A percentile compares a stretch with the other conserved stretches of the same genome.
phyloP scores from a whole-genome alignment of 1,140 invertebrate genomes.

The Capitella teleta region DNA sequence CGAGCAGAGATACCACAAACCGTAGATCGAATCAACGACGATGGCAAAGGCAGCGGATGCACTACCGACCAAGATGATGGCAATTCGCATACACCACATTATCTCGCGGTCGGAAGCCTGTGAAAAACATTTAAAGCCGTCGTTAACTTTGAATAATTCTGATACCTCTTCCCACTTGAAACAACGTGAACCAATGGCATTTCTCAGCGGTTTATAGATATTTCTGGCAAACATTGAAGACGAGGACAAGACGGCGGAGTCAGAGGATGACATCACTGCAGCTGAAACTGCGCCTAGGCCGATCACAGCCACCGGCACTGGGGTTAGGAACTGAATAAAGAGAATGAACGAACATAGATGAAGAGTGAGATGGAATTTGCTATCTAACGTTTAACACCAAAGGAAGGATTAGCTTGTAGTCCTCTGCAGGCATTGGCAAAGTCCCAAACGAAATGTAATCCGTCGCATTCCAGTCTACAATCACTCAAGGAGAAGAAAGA shows the following conservation, averaged over 20 bases:
- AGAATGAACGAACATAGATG: too few species aligned
- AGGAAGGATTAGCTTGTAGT: conserved; percentile 82
- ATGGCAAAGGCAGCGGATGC: conserved; percentile 89
- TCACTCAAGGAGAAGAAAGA: too few species aligned
- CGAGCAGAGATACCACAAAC: conserved; percentile 86
- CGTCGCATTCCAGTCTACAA: conserved; percentile 88
- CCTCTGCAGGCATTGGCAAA: conserved; percentile 10
- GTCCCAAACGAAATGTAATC: conserved; percentile 21
- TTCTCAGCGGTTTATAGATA: conserved; percentile 4
- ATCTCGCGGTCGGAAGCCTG: conserved; percentile 59
- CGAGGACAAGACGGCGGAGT: not conserved
- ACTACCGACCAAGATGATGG: conserved; percentile 83
- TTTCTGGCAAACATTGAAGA: conserved; percentile 5
- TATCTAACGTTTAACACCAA: too few species aligned
- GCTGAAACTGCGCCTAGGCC: conserved; percentile 11
- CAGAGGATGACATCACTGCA: conserved; percentile 9
- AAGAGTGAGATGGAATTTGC: too few species aligned
- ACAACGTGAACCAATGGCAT: too few species aligned
- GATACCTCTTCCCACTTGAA: too few species aligned
- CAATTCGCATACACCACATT: conserved; percentile 90
- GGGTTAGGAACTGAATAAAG: conserved; percentile 48
- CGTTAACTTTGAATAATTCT: too few species aligned
- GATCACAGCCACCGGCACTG: conserved; percentile 12
- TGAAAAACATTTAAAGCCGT: too few species aligned
- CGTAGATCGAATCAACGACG: conserved; percentile 91